Conservation (phyloP, 1,140 invertebrate species). For the Macrostomum lignano region DNA sequence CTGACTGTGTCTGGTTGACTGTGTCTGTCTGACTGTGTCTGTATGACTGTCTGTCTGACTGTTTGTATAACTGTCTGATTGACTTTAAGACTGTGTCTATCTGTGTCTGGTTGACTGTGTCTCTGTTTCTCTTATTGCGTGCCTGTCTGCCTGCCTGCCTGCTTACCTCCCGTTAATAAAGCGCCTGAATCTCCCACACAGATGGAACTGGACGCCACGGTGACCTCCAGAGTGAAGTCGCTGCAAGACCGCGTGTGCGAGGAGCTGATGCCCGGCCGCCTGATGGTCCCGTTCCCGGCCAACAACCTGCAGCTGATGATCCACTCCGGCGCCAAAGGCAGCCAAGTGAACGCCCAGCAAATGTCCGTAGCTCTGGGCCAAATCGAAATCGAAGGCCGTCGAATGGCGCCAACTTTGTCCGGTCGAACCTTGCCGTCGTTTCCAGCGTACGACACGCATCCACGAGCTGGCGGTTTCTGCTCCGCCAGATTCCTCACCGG, state of each 20-base stretch:
- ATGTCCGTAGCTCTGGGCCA: constrained; percentile 84
- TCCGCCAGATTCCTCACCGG: constrained; percentile 82
- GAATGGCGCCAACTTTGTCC: constrained; percentile 70
- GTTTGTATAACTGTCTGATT: too few species aligned
- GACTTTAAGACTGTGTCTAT: too few species aligned
- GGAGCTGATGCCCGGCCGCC: constrained; percentile 43
- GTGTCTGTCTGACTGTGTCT: too few species aligned
- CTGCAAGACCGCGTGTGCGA: constrained; percentile 34
- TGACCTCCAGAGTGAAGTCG: constrained; percentile 49
- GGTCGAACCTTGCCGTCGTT: constrained; percentile 75
- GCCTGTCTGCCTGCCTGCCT: too few species aligned
- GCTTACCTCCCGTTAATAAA: not conserved
- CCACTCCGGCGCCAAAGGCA: constrained; percentile 85
- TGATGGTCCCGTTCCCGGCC: constrained; percentile 55
- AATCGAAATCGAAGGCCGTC: constrained; percentile 86
- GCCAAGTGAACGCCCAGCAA: constrained; percentile 77
- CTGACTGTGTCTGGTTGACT: too few species aligned
- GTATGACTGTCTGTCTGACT: too few species aligned
- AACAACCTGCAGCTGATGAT: constrained; percentile 96
- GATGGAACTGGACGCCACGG: constrained; percentile 46
- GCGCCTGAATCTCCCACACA: constrained; percentile 25
- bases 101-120: too few species aligned
- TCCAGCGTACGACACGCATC: constrained; percentile 54
- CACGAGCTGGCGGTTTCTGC: constrained; percentile 77
- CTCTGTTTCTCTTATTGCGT: too few species aligned